Percentiles rank a stretch among this genome's conserved stretches.
phyloP scores from a whole-genome alignment of 2,113 vertebrate species.

The Ailurus styani region DNA sequence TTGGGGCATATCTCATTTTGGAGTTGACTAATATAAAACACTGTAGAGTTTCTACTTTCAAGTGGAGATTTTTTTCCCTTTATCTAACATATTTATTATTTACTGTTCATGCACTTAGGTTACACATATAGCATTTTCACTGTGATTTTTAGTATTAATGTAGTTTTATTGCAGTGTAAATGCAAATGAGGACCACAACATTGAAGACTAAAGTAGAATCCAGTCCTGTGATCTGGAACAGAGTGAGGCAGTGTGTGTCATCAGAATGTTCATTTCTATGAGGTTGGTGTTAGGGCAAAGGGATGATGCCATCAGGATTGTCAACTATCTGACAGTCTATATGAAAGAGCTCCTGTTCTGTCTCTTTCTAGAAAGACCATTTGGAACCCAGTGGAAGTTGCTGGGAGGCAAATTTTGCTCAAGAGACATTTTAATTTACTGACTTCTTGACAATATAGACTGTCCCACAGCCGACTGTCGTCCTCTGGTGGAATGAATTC shows the following conservation, averaged over 20 bases:
- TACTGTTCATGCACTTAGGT: neutral
- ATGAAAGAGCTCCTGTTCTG: neutral
- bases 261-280: neutral
- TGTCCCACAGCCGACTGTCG: fast-evolving
- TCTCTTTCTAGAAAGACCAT: neutral
- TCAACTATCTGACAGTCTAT: neutral
- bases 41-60: neutral
- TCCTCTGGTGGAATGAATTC: neutral
- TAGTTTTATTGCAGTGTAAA: neutral
- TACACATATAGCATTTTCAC: neutral
- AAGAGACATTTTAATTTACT: neutral
- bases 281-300: no score
- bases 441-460: neutral
- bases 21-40: neutral
- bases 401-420: neutral
- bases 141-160: neutral
- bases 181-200: neutral
- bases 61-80: neutral
- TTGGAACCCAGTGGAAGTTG: neutral
- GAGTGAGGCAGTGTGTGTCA: fast-evolving
- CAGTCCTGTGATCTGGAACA: neutral
- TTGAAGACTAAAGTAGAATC: neutral
- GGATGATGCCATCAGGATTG: neutral
- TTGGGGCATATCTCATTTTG: neutral
- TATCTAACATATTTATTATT: neutral